Base-by-base conservation (phyloP, 2,888 invertebrate genomes). In the Carterocephalus palaemon region DNA sequence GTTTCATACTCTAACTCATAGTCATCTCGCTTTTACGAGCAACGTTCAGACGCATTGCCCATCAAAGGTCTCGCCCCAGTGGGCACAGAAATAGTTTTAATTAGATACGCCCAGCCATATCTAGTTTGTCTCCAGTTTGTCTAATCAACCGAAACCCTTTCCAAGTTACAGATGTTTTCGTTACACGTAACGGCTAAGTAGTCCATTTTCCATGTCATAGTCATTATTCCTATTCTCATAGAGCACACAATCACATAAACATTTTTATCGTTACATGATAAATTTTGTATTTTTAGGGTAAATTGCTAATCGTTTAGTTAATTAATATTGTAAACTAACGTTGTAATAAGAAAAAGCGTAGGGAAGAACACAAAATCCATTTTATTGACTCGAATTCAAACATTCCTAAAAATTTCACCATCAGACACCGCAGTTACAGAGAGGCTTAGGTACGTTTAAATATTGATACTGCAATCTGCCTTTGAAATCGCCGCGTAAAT, bases 51-150 rank as follows among this genome's bases (percentile, higher is more conserved):
- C 53, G 38, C 36, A 49, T 47, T 46, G 48, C 48, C 52, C 45
- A 36, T 49, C 42, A 45, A 34, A 26, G 48, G 36, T 46, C 37
- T 32, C 49, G 48, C 53, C 51, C 57, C 55, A 53, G 52, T 48
- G 57, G 57, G 48, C 53, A 54, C 54, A 54, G 62, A 52, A 57
- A 74, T 82, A 82, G 72, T 83, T 83, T 80, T 82, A 80, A 82
- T 83, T 80, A 77, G 75, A 75, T 65, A 75, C 60, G 60, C 62
- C 16, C 36, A 42, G 64, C 60, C 63, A 58, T 60, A 47, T 46
- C 51, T 45, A 31, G 42, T 46, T 48, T 52, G 62, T 68, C 59
- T 53, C 56, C 52, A 63, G 59, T 68, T 68, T 65, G 65, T 58
- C 58, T 62, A 59, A 51, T 64, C 49, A 54, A 50, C 51, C 58